Base-by-base conservation (phyloP, 1,140 invertebrate genomes). In the Agrypnia vestita region DNA sequence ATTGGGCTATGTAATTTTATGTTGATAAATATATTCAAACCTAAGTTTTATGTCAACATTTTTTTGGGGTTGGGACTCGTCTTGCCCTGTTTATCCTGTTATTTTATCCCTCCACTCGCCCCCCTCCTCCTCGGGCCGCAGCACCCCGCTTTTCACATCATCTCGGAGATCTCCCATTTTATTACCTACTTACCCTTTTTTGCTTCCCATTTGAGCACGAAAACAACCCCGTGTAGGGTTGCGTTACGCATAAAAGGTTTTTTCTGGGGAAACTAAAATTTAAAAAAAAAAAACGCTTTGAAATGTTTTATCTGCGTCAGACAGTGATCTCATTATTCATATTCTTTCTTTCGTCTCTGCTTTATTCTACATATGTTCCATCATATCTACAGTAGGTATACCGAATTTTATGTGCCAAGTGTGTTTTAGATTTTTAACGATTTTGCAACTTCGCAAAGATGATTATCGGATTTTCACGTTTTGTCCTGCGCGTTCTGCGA, bases 121-220 rank as follows among this genome's bases (percentile, higher is more conserved):
- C 76, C 71, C 35, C 69, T 6, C 55, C 55, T 62, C 71, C 62
- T 74, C 76, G 74, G 78, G 59, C 80, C 80, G 25, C 25, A 35
- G 25, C 25, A 35, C 76, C 74, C 76, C 81, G 81, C 81, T 82
- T 82, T 82, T 79, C 78, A 82, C 81, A 82, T 82, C 81, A 78
- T 82, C 81, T 78, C 76, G 64, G 61, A 74, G 69, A 78, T 81
- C 76, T 80, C 51, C 71, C 69, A 74, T 82, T 82, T 82, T 82
- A 82, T 82, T 82, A 80, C 78, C 74, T 82, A 82, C 76, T 82
- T 82, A 77, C 75, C 78, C 78, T 80, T 81, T 82, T 82, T 82
- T 61, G 35, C 55, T 59, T 47, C 55, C 72, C 80, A 71, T 35
- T 77, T 49, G 43, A 78, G 79, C 79, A 74, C 79, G 56, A 80